Conservation (phyloP, 2,797 vertebrate species). For the Buceros bicornis region DNA sequence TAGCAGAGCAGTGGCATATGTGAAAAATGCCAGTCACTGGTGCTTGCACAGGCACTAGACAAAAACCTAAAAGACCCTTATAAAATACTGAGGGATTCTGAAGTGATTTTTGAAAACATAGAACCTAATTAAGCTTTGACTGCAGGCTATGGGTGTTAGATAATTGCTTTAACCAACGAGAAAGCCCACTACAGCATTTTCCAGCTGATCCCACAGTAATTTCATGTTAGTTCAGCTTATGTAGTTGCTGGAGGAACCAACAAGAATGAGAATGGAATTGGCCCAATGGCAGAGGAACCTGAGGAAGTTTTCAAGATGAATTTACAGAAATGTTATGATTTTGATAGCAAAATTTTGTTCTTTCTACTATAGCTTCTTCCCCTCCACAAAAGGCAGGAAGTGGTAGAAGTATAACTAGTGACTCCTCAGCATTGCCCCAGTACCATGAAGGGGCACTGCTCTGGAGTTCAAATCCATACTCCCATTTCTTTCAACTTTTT, state of each 20-base stretch:
- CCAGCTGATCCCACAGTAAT: background rate
- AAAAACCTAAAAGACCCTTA: background rate
- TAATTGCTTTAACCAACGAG: background rate
- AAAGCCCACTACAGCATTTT: background rate
- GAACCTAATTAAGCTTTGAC: constrained; percentile 16
- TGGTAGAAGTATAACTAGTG: background rate
- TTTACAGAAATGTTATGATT: background rate
- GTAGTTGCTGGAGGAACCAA: background rate
- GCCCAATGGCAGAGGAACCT: background rate
- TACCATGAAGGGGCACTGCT: background rate
- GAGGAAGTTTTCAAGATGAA: background rate
- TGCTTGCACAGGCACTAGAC: background rate
- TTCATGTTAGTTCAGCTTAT: background rate
- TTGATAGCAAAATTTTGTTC: background rate
- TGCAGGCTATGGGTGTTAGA: constrained; percentile 1
- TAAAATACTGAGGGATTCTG: background rate
- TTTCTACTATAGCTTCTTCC: background rate
- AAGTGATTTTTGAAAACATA: constrained; percentile 29
- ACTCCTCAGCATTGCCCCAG: background rate
- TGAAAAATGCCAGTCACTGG: background rate
- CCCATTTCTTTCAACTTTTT: background rate
- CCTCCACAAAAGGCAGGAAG: background rate
- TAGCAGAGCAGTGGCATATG: background rate
- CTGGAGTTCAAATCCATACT: background rate
- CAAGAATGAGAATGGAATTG: background rate